Base-by-base conservation (phyloP, 2,797 vertebrate species). In the Todus mexicanus region DNA sequence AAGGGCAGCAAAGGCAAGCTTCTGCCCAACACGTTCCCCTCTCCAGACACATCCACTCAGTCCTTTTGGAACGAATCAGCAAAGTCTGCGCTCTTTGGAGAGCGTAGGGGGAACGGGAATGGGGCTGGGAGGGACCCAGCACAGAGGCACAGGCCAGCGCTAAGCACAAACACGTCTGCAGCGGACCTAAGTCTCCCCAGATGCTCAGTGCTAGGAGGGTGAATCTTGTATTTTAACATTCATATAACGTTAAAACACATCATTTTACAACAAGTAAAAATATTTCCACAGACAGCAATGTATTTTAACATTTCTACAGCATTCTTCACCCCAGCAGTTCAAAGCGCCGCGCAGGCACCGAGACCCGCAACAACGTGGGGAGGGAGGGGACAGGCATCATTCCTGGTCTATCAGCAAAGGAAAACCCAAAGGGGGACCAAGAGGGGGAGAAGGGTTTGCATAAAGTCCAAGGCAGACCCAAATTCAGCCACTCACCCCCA, bases 61-160 rank as follows among this genome's bases (percentile, higher is more conserved):
- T 60, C 51, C 37, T 53, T 37, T 47, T 15, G 59, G 65, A 81
- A 77, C 40, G 31, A 31, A n/a, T 7, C 6, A 1, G 27, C 38
- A 8, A 47, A n/a, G 26, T 12, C 53, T 38, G 27, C n/a, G 42
- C 20, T 76, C 73, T 38, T 25, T 6, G 4, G 33, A 50, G 38
- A n/a, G 9, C 19, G 1, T 0, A 18, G 33, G 8, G 7, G 15
- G 10, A 70, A 42, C 0, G 10, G 33, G 53, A 45, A 37, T 5
- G 27, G 68, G 15, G 47, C 57, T 29, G 56, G 5, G 21, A 18
- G 14, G 12, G 1, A 50, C 11, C 7, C 42, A 50, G 23, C 10
- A 29, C 0, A 0, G 9, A 37, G 10, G 12, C 37, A 42, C 11
- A n/a, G 59, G 33, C 35, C 40, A 90, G 25, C 4, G 7, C 25